Percentiles rank a stretch among this genome's conserved stretches.
Evolutionary conservation across 2,113 vertebrate species (phyloP).

Genomic region (Grammomys dolichurus): DNA sequence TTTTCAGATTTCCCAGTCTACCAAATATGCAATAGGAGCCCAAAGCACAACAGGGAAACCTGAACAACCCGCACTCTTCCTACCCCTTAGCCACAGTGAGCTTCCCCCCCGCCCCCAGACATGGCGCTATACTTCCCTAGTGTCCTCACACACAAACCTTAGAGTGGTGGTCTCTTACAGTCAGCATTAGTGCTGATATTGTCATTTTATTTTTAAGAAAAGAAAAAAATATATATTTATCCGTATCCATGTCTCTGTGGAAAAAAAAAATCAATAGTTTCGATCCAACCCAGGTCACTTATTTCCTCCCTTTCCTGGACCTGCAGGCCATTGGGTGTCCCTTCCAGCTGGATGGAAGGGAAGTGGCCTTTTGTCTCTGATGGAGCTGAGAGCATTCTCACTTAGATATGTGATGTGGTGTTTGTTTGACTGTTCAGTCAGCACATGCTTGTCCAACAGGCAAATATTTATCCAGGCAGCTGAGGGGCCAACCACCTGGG

Average conservation of each 20-base stretch:
- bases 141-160: background rate
- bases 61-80: background rate
- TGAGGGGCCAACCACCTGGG: background rate
- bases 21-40: background rate
- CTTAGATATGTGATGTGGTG: background rate
- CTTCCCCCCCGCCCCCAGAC: background rate
- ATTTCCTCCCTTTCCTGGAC: conserved; percentile 64
- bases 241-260: conserved; percentile 11
- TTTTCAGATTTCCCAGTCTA: background rate
- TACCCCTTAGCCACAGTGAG: background rate
- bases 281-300: background rate
- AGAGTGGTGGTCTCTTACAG: background rate
- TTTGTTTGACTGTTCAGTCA: conserved; percentile 9
- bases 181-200: background rate
- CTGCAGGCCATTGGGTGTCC: background rate
- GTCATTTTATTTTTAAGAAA: conserved; percentile 21
- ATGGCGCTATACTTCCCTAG: background rate
- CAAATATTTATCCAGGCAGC: conserved; percentile 23
- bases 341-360: conserved; percentile 2
- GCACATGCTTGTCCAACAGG: background rate
- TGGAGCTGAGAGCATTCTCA: background rate
- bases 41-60: background rate
- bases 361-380: conserved; percentile 53
- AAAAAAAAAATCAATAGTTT: conserved; percentile 28
- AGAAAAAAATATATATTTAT: conserved; percentile 56